Conservation (phyloP, 1,140 invertebrate species). For the Sitobion miscanthi region DNA sequence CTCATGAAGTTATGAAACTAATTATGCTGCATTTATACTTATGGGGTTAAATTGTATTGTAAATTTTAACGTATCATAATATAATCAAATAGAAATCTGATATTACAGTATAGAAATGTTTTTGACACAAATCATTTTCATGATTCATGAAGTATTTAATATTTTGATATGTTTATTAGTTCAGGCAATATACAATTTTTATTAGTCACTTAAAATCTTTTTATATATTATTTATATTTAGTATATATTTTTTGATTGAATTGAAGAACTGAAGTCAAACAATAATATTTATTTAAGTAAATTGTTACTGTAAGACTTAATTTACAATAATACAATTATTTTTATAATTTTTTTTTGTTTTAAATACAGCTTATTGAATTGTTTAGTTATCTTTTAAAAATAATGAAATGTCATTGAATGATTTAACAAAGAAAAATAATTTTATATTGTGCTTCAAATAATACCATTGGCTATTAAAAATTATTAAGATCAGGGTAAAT, state of each 20-base stretch:
- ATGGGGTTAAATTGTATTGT: background rate
- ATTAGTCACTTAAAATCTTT: background rate
- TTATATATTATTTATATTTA: background rate
- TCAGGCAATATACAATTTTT: background rate
- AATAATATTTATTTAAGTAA: background rate
- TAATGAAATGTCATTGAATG: no score
- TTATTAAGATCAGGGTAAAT: no score
- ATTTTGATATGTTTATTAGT: background rate
- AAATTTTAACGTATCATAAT: background rate
- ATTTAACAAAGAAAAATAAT: no score
- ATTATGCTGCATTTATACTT: background rate
- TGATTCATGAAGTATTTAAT: background rate
- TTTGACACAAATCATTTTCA: background rate
- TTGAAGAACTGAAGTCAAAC: background rate
- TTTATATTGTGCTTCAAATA: no score
- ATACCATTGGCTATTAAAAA: no score
- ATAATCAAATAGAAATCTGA: background rate
- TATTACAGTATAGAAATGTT: background rate
- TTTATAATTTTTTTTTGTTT: background rate
- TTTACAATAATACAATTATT: background rate
- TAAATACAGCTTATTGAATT: background rate
- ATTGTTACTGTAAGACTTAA: background rate
- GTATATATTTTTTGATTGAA: background rate
- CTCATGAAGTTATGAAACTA: background rate
- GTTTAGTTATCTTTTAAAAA: no score